Conservation (phyloP, 2,113 vertebrate species). For the Phalacrocorax pelagicus region DNA sequence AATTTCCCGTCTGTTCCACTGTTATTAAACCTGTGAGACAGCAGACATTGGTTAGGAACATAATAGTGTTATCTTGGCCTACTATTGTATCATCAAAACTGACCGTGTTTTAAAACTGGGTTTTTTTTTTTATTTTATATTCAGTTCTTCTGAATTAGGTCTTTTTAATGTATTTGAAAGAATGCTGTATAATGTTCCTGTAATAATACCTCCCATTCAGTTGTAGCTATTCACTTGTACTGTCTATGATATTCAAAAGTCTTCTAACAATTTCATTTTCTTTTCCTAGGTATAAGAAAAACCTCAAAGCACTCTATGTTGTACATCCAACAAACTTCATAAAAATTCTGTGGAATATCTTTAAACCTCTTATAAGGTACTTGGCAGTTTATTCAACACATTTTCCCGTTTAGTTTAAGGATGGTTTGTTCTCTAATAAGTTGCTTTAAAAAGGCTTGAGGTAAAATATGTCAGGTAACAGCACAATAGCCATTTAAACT, state of each 20-base stretch:
- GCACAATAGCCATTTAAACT: not conserved
- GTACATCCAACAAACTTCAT: constrained; percentile 90
- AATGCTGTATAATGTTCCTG: not conserved
- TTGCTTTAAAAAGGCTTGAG: not conserved
- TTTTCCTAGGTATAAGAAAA: constrained; percentile 86
- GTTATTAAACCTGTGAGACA: not conserved
- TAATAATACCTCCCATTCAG: constrained; percentile 28
- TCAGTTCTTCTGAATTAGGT: not conserved
- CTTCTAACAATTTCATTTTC: constrained; percentile 34
- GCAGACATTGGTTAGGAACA: not conserved
- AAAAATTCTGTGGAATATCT: constrained; percentile 84
- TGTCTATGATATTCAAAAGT: not conserved
- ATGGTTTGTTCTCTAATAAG: not conserved
- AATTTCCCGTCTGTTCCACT: not conserved
- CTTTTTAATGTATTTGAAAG: not conserved
- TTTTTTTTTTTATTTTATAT: not conserved
- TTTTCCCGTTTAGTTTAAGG: not conserved
- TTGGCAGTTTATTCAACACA: not conserved
- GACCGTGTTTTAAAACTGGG: not conserved
- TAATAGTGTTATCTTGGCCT: not conserved
- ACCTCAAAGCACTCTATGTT: constrained; percentile 85
- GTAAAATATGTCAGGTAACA: not conserved
- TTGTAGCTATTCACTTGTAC: not conserved
- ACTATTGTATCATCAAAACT: not conserved
- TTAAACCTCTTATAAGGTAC: constrained; percentile 89